phyloP scores from a whole-genome alignment of 2,113 vertebrate species.

The Xenopus tropicalis region UCB_Xtro_10.0 CM004443.2:137218501-137219000 shows the following conservation, averaged over 20 bases:
- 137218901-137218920: conserved; percentile 40
- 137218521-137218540: conserved; percentile 65
- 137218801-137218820: conserved; percentile 40
- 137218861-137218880: conserved; percentile 51
- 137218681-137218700: conserved; percentile 41
- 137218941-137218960: conserved; percentile 36
- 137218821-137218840: conserved; percentile 31
- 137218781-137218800: conserved; percentile 28
- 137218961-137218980: conserved; percentile 10
- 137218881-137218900: conserved; percentile 45
- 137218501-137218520: conserved; percentile 57
- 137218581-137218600: conserved; percentile 50
- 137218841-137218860: conserved; percentile 55
- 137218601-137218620: conserved; percentile 43
- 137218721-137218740: conserved; percentile 43
- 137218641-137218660: conserved; percentile 38
- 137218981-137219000: background rate
- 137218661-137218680: conserved; percentile 41
- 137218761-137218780: conserved; percentile 35
- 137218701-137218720: conserved; percentile 47
- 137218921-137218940: conserved; percentile 32
- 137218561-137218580: conserved; percentile 44
- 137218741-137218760: conserved; percentile 35
- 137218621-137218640: conserved; percentile 17
- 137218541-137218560: conserved; percentile 51